Percentiles rank a stretch among this genome's conserved stretches.
Conservation (phyloP, 1,140 invertebrate species). For the Paramacrobiotus metropolitanus region DNA sequence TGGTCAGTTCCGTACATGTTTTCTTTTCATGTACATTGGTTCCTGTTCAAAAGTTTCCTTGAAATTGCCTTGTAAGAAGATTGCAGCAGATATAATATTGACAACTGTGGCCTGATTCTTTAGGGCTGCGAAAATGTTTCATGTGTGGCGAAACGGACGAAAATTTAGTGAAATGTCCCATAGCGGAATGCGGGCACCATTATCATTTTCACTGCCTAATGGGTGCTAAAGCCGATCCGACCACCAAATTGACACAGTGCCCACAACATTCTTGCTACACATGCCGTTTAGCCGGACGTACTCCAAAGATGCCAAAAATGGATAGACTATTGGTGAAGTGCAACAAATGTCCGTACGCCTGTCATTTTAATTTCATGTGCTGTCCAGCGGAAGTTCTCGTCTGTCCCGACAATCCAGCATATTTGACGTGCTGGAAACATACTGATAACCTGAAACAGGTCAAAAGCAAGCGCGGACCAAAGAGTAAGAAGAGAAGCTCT, state of each 20-base stretch:
- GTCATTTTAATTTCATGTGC: slow-evolving; percentile 1
- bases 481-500: background rate
- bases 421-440: background rate
- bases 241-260: background rate
- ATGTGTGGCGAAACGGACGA: background rate
- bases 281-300: background rate
- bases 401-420: background rate
- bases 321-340: background rate
- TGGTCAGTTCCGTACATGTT: too few relatives aligned
- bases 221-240: background rate
- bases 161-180: background rate
- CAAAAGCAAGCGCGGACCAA: background rate
- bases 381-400: background rate
- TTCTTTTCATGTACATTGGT: too few relatives aligned
- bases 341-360: background rate
- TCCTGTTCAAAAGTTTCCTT: too few relatives aligned
- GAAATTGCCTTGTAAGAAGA: too few relatives aligned
- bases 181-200: background rate
- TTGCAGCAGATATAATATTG: too few relatives aligned
- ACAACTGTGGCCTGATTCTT: too few relatives aligned
- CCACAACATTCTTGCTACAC: background rate
- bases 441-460: background rate
- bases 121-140: background rate
- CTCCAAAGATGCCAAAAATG: background rate
- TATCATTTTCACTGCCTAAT: background rate